Base-by-base conservation (phyloP, 2,113 vertebrate genomes). In the Dasyprocta punctata region DNA sequence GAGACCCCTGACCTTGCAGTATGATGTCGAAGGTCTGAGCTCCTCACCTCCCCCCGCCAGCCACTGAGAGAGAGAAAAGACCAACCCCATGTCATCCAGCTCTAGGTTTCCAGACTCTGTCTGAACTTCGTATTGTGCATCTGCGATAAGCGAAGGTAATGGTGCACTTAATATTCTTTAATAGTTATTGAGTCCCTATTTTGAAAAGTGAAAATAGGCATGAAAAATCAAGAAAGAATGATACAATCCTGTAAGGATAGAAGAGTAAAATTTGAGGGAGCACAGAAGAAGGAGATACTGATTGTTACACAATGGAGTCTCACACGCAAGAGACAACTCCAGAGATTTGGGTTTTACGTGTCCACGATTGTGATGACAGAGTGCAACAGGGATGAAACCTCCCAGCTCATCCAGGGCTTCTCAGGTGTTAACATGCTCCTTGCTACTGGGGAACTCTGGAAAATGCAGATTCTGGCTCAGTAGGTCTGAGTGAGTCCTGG, bases 71-170 rank as follows among this genome's bases (percentile, higher is more conserved):
- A 56, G 61, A 7, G 1, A 19, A 54, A 4, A 5, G 38, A 11
- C 24, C 9, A 6, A 52, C 3, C 20, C 24, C 0, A 1, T n/a
- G 41, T 36, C 26, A 44, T 14, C 77, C 1, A 9, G 19, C 36
- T 86, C 38, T 4, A 13, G 41, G 22, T 3, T 94, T 44, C 82
- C 54, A 63, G 65, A 14, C 63, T 67, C 38, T 63, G 5, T 80
- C 19, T 67, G 67, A 33, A 38, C 28, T 0, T 73, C 83, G 71
- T 85, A 10, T n/a, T 78, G 36, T 36, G 36, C 41, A 7, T 30
- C 6, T 28, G 16, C 0, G 8, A 14, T 2, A 14, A 73, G 7
- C 73, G 7, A 24, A 38, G 71, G 20, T 67, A 1, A 5, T 2
- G 38, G 36, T 61, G 9, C 17, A 16, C 14, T 86, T 13, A 4